A percentile compares a stretch with the other conserved stretches of the same genome.
Conservation (phyloP, 2,888 invertebrate species). For the Frankliniella intonsa region DNA sequence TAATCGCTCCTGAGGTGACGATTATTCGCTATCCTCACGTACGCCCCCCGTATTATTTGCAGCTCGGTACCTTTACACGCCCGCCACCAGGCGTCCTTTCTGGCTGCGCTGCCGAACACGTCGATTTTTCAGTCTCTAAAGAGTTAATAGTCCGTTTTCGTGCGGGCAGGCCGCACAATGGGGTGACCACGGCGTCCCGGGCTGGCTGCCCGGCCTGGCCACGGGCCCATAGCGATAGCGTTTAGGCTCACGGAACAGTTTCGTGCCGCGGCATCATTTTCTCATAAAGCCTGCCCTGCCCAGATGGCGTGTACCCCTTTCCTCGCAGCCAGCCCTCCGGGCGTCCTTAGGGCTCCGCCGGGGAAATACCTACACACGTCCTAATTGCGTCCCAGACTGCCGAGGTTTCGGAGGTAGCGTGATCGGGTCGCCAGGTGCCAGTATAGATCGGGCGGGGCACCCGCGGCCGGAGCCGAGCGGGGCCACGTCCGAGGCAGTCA, state of each 20-base stretch:
- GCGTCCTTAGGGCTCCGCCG: not conserved
- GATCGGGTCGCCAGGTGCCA: not conserved
- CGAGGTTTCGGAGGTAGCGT: slow-evolving; percentile 13
- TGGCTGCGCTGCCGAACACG: no score
- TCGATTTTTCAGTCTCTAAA: no score
- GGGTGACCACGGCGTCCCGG: not conserved
- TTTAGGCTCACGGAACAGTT: not conserved
- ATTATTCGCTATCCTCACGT: no score
- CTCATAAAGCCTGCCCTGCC: slow-evolving; percentile 5
- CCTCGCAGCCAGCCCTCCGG: not conserved
- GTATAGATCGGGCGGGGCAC: no score
- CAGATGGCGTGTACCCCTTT: not conserved
- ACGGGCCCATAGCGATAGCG: not conserved
- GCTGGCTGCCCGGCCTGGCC: no score
- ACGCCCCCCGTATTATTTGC: no score
- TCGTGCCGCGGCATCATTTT: slow-evolving; percentile 14
- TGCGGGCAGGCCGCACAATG: not conserved
- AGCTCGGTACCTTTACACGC: no score
- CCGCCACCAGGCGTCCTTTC: no score
- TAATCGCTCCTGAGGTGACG: no score
- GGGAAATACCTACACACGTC: not conserved
- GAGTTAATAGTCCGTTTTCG: not conserved
- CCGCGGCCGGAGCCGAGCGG: no score
- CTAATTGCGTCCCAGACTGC: not conserved
- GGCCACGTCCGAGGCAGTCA: no score